phyloP scores from a whole-genome alignment of 2,888 invertebrate genomes.

The Seira sanloemensis region DNA sequence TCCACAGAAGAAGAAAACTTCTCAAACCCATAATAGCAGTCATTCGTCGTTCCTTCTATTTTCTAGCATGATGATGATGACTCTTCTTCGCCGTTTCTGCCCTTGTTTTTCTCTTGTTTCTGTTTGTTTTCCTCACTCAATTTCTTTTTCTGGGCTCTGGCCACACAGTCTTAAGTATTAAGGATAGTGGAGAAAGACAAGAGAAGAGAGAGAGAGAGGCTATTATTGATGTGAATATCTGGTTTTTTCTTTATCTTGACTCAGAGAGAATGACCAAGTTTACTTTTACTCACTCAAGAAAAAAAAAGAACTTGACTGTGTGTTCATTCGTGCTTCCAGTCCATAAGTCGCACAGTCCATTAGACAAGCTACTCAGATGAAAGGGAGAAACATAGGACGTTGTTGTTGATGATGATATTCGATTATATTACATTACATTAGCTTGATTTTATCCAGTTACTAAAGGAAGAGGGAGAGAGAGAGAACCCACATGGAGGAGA shows the following conservation, averaged over 20 bases:
- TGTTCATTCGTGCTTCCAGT: conserved; percentile 64
- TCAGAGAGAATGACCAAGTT: conserved; percentile 52
- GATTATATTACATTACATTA: conserved; percentile 64
- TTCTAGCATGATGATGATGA: conserved; percentile 36
- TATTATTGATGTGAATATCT: conserved; percentile 34
- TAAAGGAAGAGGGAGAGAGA: conserved; percentile 6
- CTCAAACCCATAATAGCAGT: conserved; percentile 24
- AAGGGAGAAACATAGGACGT: conserved; percentile 38
- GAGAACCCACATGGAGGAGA: conserved; percentile 16
- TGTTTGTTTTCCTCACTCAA: conserved; percentile 36
- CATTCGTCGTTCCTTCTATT: conserved; percentile 36
- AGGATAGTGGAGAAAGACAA: conserved; percentile 9
- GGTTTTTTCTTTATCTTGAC: conserved; percentile 19
- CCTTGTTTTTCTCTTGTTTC: conserved; percentile 19
- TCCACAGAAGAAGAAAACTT: conserved; percentile 5
- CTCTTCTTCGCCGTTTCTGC: conserved; percentile 13
- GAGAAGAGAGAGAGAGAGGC: conserved; percentile 9
- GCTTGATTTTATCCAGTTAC: conserved; percentile 59
- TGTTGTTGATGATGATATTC: conserved; percentile 55
- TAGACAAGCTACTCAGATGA: conserved; percentile 64
- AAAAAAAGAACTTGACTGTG: conserved; percentile 35
- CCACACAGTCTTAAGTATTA: background rate
- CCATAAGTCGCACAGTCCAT: conserved; percentile 65
- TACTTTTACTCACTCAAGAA: conserved; percentile 39
- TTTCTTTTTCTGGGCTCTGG: conserved; percentile 17